Percentiles rank a stretch among this genome's conserved stretches.
These are phyloP conservation scores for Erythrocebus patas DNA, from an alignment of 2,113 vertebrate species.

Conservation along the genomic window DNA sequence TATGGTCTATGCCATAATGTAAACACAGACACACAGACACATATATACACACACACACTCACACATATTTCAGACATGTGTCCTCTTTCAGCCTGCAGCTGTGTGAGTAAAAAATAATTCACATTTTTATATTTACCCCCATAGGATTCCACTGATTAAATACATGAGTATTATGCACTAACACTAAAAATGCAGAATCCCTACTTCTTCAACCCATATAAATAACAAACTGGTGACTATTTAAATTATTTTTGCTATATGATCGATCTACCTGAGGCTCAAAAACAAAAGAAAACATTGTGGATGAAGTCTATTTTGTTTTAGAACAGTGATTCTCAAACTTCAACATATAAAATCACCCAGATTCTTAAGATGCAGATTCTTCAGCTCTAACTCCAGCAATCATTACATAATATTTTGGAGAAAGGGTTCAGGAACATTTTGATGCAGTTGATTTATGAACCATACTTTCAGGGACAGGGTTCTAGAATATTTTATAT, in stretches of 20 bases:
- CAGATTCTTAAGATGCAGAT: slow-evolving; percentile 4
- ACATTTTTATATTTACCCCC: slow-evolving; percentile 5
- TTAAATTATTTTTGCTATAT: slow-evolving; percentile 20
- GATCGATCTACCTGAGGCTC: neutral
- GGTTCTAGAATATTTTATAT: neutral
- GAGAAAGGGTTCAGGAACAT: neutral
- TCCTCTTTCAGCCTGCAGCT: neutral
- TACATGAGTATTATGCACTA: neutral
- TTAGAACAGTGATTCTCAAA: neutral
- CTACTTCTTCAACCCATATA: neutral
- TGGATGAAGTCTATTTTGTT: neutral
- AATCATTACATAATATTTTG: neutral
- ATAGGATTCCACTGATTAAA: neutral
- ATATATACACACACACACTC: neutral
- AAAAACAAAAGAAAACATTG: neutral
- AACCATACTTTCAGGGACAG: neutral
- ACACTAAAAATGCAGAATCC: neutral
- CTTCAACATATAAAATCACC: neutral
- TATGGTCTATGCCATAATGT: neutral
- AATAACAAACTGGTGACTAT: neutral
- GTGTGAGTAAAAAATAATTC: neutral
- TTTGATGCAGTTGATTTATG: neutral
- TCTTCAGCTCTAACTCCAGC: neutral
- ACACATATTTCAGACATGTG: neutral
- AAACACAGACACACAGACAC: neutral